These are phyloP conservation scores for Porites divaricata DNA, from an alignment of 92 coral and sea anemone species.

Conservation along the genomic window DNA sequence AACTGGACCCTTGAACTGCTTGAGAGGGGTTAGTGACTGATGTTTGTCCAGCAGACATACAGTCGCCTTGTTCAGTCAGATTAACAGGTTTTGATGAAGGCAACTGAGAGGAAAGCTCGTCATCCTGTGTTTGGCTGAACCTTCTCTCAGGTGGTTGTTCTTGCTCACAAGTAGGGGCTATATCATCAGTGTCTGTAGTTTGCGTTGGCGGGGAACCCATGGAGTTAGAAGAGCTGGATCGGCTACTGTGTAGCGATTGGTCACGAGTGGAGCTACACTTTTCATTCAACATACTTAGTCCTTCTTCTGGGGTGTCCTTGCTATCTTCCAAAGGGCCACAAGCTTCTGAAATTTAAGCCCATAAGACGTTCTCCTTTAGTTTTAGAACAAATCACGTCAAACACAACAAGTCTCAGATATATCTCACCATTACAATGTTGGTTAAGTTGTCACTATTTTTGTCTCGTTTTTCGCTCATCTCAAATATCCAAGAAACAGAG, in stretches of 20 bases:
- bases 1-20: background rate
- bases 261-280: slow-evolving; percentile 60
- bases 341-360: background rate
- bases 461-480: too few relatives aligned
- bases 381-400: too few relatives aligned
- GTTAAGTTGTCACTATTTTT: too few relatives aligned
- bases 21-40: background rate
- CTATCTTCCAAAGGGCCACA: slow-evolving; percentile 2
- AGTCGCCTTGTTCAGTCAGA: background rate
- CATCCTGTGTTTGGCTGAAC: slow-evolving; percentile 28
- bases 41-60: slow-evolving; percentile 13
- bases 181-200: slow-evolving; percentile 10
- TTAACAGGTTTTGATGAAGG: slow-evolving; percentile 21
- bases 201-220: slow-evolving; percentile 38
- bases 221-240: slow-evolving; percentile 71
- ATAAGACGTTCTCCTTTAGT: too few relatives aligned
- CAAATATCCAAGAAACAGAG: too few relatives aligned
- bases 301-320: slow-evolving; percentile 19
- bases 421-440: too few relatives aligned
- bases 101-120: slow-evolving; percentile 30
- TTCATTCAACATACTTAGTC: slow-evolving; percentile 26
- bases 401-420: too few relatives aligned
- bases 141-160: slow-evolving; percentile 34
- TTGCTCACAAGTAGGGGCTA: slow-evolving; percentile 20
- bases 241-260: slow-evolving; percentile 70